Evolutionary conservation across 1,140 invertebrate genomes (phyloP).

Genomic region (Calliphora vicina): DNA sequence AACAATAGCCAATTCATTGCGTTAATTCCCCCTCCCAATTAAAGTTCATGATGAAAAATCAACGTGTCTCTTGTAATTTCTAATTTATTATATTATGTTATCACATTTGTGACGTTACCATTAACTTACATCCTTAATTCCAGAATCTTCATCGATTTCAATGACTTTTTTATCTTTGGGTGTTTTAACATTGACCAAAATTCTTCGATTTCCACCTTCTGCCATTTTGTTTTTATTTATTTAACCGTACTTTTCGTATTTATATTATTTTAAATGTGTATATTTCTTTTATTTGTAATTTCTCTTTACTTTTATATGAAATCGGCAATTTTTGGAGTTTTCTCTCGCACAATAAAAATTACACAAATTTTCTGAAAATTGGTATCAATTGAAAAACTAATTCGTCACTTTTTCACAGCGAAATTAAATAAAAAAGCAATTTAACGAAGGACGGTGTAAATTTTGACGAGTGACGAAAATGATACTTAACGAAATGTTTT

Average conservation of each 20-base stretch:
- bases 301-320: conserved; percentile 7
- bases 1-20: no score
- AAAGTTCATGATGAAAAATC: neutral
- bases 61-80: neutral
- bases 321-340: conserved; percentile 23
- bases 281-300: neutral
- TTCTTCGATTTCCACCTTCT: conserved; percentile 71
- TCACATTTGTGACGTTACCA: neutral
- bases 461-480: conserved; percentile 21
- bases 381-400: conserved; percentile 62
- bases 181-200: conserved; percentile 94
- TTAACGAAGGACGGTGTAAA: conserved; percentile 35
- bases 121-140: conserved; percentile 88
- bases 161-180: conserved; percentile 93
- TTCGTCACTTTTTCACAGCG: conserved; percentile 61
- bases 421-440: conserved; percentile 41
- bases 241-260: conserved; percentile 33
- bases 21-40: neutral
- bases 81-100: neutral
- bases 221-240: conserved; percentile 65
- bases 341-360: conserved; percentile 38
- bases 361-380: conserved; percentile 35
- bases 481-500: neutral
- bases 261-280: neutral
- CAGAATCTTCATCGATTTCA: conserved; percentile 84